Evolutionary conservation across 2,797 vertebrate genomes (phyloP), one percentile per base, ranked within the genome.

Genomic region (Lerista edwardsae): DNA sequence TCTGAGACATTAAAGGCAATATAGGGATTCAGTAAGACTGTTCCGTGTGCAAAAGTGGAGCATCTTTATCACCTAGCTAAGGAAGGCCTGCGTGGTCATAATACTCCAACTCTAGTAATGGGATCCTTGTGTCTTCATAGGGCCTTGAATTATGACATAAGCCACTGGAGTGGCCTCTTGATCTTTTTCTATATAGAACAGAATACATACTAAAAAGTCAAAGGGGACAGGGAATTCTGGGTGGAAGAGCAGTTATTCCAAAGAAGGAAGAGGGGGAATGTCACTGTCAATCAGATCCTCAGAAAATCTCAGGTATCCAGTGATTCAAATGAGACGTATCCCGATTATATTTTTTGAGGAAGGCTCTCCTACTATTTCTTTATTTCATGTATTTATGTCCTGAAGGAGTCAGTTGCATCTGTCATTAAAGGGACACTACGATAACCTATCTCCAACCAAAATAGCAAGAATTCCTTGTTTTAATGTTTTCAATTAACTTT

Each of bases 401-500:
- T 29, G 57, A 87, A 80, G 59, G 19, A 31, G 61, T 61, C 14
- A n/a, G 6, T 10, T 5, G 75, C 0, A 41, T 65, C 75, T 78
- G 67, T 21, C 44, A 75, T 81, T 23, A 7, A 77, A 57, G 74
- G 68, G 67, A 68, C 14, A 34, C 27, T 9, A 62, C 2, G 0
- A 9, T 23, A 71, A 83, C 27, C 55, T 11, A 0, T 9, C 82
- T 59, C n/a, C 62, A 71, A n/a, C 41, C 11, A 75, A 86, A 82
- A 51, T 7, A 65, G 62, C 0, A 88, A 90, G 82, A 89, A 90
- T 90, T 90, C 83, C 84, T 61, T 12, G 79, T 84, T 90, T 90
- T 90, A 85, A 91, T 86, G 86, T 88, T 92, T 92, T 91, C 91
- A 92, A 92, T 92, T 94, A 94, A 81, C 89, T 87, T 29, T 75